Percentiles rank a stretch among this genome's conserved stretches.
Conservation (phyloP, 2,113 vertebrate genomes). For the Machaerirhynchus nigripectus region DNA sequence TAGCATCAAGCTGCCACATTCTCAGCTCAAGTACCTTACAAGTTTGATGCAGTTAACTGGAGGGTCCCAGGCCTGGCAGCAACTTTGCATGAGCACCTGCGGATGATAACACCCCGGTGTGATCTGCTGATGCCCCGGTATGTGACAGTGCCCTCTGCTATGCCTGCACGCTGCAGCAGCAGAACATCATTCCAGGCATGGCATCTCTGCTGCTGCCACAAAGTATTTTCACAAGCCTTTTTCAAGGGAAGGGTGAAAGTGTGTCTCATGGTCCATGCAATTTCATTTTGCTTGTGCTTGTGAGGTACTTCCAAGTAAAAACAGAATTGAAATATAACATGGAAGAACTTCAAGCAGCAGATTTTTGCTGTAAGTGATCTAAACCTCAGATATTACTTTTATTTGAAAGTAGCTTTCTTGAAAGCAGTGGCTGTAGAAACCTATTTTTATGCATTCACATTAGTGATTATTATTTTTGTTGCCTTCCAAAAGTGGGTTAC, state of each 20-base stretch:
- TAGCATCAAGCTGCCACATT: background rate
- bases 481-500: background rate
- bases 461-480: background rate
- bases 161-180: accelerated
- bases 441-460: background rate
- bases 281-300: background rate
- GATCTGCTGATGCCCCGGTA: background rate
- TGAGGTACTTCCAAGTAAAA: background rate
- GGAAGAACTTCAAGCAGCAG: background rate
- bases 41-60: background rate
- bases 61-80: background rate
- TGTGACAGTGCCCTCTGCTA: accelerated
- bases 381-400: background rate
- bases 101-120: background rate
- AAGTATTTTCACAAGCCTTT: background rate
- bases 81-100: background rate
- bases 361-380: background rate
- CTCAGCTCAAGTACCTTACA: background rate
- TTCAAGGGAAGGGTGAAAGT: background rate
- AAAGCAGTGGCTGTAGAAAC: background rate
- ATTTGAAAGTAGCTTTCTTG: background rate
- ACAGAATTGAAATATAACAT: background rate
- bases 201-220: background rate
- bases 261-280: background rate
- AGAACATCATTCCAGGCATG: background rate